Base-by-base conservation (phyloP, 2,113 vertebrate genomes). In the Clinocottus analis region DNA sequence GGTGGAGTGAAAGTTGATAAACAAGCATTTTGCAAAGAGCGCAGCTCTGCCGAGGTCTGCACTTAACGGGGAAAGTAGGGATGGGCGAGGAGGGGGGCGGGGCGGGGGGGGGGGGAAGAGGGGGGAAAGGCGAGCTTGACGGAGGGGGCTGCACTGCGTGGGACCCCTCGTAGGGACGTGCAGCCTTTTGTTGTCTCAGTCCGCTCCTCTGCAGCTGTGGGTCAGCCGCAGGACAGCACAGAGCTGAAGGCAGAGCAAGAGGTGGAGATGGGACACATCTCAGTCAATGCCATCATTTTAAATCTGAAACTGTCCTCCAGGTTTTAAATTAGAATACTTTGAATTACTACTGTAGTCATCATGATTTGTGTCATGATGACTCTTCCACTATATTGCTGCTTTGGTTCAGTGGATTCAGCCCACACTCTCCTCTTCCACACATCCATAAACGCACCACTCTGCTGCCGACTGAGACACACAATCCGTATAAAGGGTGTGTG, bases 21-120 rank as follows among this genome's bases (percentile, higher is more conserved):
- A 93, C 91, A 92, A 94, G 93, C 93, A 81, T 89, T 94, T 93
- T 92, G 80, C 88, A 79, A 77, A 81, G 82, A 88, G 87, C 88
- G 91, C 84, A 83, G 87, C 85, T 83, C 77, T 87, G 81, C 72
- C 53, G 55, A 81, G 72, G 85, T 81, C 77, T 84, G 79, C 80
- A 83, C 77, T 75, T 81, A 66, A 72, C 49, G 71, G 80, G 79
- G 25, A 63, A 83, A 79, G 82, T 66, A 56, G 70, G 61, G 85
- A 35, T 47, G 76, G 43, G 82, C 45, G 64, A 27, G 55, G n/a
- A 12, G 53, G 21, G 25, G 1, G 25, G 67, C 2, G 17, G 2
- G 41, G 3, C 53, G 0, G 51, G 23, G 23, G 1, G 25, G 63
- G 7, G 47, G 2, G 43, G 3, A 53, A 0, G 23, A 1, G 25